Evolutionary conservation across 2,113 vertebrate genomes (phyloP).

Genomic region (Rhinoderma darwinii): DNA sequence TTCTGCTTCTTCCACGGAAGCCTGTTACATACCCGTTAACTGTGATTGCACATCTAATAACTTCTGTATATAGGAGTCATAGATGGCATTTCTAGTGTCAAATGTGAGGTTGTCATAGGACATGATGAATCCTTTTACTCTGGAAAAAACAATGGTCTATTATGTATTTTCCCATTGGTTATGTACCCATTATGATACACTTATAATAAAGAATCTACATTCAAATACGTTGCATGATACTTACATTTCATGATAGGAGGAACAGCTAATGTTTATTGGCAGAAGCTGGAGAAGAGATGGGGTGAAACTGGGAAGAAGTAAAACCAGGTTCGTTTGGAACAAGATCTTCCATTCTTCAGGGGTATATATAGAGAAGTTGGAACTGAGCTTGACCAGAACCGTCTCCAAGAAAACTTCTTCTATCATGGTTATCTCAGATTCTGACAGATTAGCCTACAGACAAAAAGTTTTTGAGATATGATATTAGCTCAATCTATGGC

Average conservation of each 20-base stretch:
- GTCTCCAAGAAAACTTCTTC: conserved; percentile 26
- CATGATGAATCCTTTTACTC: conserved; percentile 56
- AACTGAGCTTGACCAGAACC: conserved; percentile 9
- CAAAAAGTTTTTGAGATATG: too few relatives aligned
- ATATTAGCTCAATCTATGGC: too few relatives aligned
- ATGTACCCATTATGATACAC: background rate
- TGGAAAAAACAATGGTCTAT: conserved; percentile 21
- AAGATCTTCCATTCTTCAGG: conserved; percentile 34
- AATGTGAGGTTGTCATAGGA: conserved; percentile 32
- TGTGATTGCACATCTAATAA: conserved; percentile 53
- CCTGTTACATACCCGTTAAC: conserved; percentile 21
- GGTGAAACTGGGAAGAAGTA: conserved; percentile 32
- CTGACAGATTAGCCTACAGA: conserved; percentile 23
- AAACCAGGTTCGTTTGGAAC: conserved; percentile 30
- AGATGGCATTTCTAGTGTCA: conserved; percentile 44
- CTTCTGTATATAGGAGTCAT: conserved; percentile 52
- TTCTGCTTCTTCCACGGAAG: background rate
- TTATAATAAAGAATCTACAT: background rate
- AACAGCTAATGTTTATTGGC: conserved; percentile 35
- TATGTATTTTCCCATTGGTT: background rate
- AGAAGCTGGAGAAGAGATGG: conserved; percentile 8
- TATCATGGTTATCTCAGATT: conserved; percentile 12
- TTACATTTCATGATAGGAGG: conserved; percentile 52
- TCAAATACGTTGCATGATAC: background rate
- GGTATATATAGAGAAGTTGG: background rate